These are phyloP conservation scores for Ischnus inquisitorius DNA, from an alignment of 2,888 invertebrate genomes.

Conservation along the genomic window DNA sequence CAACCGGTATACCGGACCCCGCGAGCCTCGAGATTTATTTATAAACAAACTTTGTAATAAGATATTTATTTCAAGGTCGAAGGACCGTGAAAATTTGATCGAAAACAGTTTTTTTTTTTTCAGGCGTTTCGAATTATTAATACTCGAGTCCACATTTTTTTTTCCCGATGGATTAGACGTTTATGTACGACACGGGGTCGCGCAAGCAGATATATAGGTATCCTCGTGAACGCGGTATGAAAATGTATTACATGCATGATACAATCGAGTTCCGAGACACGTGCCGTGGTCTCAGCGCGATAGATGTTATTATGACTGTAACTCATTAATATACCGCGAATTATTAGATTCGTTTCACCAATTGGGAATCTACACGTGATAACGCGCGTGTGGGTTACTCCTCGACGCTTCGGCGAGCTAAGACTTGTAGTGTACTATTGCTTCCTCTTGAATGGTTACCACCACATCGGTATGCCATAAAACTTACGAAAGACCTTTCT, in stretches of 20 bases:
- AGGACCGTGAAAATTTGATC: neutral
- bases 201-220: neutral
- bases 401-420: neutral
- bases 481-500: slow-evolving; percentile 62
- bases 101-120: neutral
- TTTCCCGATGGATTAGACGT: neutral
- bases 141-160: neutral
- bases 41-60: neutral
- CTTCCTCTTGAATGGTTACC: slow-evolving; percentile 57
- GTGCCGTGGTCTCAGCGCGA: neutral
- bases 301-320: neutral
- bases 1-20: neutral
- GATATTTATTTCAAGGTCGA: slow-evolving; percentile 2
- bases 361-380: slow-evolving; percentile 20
- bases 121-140: neutral
- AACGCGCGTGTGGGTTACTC: slow-evolving; percentile 1
- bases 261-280: neutral
- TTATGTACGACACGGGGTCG: neutral
- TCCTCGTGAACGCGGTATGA: neutral
- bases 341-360: slow-evolving; percentile 10
- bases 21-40: neutral
- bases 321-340: neutral
- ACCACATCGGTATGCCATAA: slow-evolving; percentile 34
- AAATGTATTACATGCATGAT: neutral
- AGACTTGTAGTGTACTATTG: slow-evolving; percentile 26